Evolutionary conservation across 2,888 invertebrate species (phyloP).

Genomic region (Steinernema carpocapsae): DNA sequence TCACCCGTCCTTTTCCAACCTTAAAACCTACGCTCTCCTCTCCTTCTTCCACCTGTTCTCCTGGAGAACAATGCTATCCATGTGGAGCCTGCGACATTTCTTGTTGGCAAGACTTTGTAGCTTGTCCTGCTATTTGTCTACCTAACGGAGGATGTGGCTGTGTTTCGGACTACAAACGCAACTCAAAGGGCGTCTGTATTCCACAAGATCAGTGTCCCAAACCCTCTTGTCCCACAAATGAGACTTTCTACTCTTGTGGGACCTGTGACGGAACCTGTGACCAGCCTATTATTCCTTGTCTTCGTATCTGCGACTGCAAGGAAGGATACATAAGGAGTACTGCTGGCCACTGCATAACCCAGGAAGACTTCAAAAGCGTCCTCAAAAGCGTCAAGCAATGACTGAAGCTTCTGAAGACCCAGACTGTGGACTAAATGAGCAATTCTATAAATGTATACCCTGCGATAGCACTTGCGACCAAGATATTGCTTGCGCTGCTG

Average conservation of each 20-base stretch:
- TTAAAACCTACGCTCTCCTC: not conserved
- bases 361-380: too few species aligned
- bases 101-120: too few species aligned
- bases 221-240: not conserved
- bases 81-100: constrained; percentile 2
- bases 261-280: not conserved
- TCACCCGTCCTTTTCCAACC: not conserved
- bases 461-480: not conserved
- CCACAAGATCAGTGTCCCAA: not conserved
- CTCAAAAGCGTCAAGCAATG: not conserved
- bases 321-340: not conserved
- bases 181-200: not conserved
- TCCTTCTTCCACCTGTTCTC: too few species aligned
- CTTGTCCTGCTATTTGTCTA: too few species aligned
- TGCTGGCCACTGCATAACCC: too few species aligned
- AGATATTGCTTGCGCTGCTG: not conserved
- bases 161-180: not conserved
- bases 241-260: not conserved
- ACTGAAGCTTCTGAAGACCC: not conserved
- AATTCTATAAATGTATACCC: not conserved
- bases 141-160: not conserved
- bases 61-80: not conserved
- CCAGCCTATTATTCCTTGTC: not conserved
- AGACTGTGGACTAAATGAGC: not conserved
- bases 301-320: not conserved